These are phyloP conservation scores for Ptilodon capucinus DNA, from an alignment of 2,888 invertebrate genomes.

Conservation along the genomic window DNA sequence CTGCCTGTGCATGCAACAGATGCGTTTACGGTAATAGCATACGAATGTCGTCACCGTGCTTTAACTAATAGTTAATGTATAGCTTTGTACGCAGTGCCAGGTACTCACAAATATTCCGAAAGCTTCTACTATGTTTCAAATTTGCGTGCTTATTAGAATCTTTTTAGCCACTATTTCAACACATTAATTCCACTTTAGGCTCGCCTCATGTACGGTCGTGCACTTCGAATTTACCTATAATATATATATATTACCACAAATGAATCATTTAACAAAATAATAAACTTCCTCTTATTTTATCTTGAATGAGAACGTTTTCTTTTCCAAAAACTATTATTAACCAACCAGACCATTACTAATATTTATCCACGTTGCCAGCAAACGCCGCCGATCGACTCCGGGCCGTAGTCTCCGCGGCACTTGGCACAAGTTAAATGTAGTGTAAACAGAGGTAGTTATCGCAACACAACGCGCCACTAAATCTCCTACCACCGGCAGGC, in stretches of 20 bases:
- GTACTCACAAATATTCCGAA: no score
- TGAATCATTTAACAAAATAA: background rate
- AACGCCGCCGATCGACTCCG: slow-evolving; percentile 41
- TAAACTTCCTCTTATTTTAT: background rate
- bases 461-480: slow-evolving; percentile 64
- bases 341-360: slow-evolving; percentile 41
- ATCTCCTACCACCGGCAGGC: slow-evolving; percentile 57
- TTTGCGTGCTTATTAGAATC: no score
- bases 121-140: no score
- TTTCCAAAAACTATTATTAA: slow-evolving; percentile 23
- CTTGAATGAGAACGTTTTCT: background rate
- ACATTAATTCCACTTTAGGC: no score
- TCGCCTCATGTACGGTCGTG: no score
- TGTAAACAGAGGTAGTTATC: slow-evolving; percentile 78
- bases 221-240: no score
- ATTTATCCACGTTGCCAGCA: slow-evolving; percentile 41
- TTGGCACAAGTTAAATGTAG: slow-evolving; percentile 77
- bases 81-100: no score
- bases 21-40: slow-evolving; percentile 13
- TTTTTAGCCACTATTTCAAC: no score
- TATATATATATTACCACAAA: background rate
- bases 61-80: background rate
- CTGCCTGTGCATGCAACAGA: slow-evolving; percentile 26
- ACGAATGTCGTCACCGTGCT: slow-evolving; percentile 6
- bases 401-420: slow-evolving; percentile 49